Percentiles rank a stretch among this genome's conserved stretches.
Evolutionary conservation across 2,888 invertebrate genomes (phyloP).

Genomic region (Sipunculus nudus): DNA sequence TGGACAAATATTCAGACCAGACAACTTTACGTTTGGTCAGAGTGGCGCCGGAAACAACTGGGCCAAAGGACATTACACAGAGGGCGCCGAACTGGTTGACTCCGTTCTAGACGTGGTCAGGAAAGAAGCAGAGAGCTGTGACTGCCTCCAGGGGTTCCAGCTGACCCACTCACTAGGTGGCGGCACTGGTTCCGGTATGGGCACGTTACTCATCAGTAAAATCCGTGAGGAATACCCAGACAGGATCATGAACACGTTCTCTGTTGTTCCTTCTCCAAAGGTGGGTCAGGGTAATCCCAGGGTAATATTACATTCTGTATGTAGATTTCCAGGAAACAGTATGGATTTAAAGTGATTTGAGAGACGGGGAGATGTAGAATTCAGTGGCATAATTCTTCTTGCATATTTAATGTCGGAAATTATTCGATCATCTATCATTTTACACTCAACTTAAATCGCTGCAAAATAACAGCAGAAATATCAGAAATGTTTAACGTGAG

Average conservation of each 20-base stretch:
- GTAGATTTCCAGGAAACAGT: too few species aligned
- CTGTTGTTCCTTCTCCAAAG: slow-evolving; percentile 88
- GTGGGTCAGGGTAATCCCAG: too few species aligned
- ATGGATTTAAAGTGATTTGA: too few species aligned
- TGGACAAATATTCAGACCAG: slow-evolving; percentile 93
- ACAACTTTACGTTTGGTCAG: slow-evolving; percentile 86
- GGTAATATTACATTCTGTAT: too few species aligned
- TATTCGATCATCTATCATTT: too few species aligned
- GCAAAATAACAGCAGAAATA: too few species aligned
- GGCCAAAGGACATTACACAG: slow-evolving; percentile 80
- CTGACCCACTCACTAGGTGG: slow-evolving; percentile 78
- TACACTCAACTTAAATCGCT: too few species aligned
- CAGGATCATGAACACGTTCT: slow-evolving; percentile 94
- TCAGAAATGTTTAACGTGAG: too few species aligned
- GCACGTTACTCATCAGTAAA: slow-evolving; percentile 90
- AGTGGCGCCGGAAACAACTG: slow-evolving; percentile 74
- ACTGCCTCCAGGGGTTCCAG: slow-evolving; percentile 75
- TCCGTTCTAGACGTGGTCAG: slow-evolving; percentile 62
- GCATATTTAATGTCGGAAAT: too few species aligned
- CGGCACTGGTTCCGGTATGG: slow-evolving; percentile 89
- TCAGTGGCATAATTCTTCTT: too few species aligned
- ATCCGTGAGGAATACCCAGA: slow-evolving; percentile 94
- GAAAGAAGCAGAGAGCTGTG: slow-evolving; percentile 62
- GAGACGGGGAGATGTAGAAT: too few species aligned
- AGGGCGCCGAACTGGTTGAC: slow-evolving; percentile 72